These are phyloP conservation scores for Bradypus variegatus DNA, from an alignment of 2,797 vertebrate species.

Conservation along the genomic window DNA sequence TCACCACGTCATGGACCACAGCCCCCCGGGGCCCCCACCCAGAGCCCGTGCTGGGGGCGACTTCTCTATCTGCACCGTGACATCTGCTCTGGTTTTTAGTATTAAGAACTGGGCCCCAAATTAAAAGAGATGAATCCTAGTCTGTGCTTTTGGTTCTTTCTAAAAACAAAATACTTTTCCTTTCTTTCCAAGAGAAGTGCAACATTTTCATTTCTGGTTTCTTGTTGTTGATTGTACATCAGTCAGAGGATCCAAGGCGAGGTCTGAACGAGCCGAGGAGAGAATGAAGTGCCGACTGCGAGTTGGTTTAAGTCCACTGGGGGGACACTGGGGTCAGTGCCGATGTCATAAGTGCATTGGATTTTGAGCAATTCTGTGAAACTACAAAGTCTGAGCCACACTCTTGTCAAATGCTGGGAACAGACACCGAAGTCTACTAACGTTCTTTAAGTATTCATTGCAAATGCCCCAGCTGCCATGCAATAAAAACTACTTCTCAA, in stretches of 20 bases:
- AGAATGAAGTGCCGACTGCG: fast-evolving
- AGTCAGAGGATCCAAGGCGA: fast-evolving
- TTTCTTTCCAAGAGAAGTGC: not conserved
- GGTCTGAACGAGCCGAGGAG: fast-evolving
- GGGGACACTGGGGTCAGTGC: fast-evolving
- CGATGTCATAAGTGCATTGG: fast-evolving
- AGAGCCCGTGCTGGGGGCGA: not conserved
- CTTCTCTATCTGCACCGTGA: fast-evolving
- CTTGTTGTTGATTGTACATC: fast-evolving
- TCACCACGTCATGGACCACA: not conserved
- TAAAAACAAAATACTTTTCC: not conserved
- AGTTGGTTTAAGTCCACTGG: fast-evolving
- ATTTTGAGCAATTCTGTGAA: not conserved
- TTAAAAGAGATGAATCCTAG: slow-evolving; percentile 21
- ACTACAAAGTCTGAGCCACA: not conserved
- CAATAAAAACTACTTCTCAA: not conserved
- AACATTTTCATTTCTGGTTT: too few relatives aligned
- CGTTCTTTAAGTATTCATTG: fast-evolving
- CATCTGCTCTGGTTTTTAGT: too few relatives aligned
- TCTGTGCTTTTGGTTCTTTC: not conserved
- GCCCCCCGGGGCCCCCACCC: too few relatives aligned
- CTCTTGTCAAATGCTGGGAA: not conserved
- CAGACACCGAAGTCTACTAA: not conserved
- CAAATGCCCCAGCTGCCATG: fast-evolving
- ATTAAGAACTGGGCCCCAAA: not conserved